These are phyloP conservation scores for Sceloporus undulatus DNA, from an alignment of 2,113 vertebrate genomes.

Conservation along the genomic window DNA sequence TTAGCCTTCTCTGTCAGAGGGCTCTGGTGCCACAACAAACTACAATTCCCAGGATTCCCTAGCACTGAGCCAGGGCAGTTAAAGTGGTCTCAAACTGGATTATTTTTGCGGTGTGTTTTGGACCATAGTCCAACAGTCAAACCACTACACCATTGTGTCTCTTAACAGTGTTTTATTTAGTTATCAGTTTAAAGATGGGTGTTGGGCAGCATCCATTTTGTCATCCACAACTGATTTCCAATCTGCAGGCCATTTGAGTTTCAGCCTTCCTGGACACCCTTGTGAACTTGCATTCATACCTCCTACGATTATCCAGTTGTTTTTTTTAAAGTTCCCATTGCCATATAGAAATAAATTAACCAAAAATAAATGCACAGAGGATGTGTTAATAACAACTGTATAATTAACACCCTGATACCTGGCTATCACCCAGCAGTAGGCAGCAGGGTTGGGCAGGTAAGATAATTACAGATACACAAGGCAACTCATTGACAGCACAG, in stretches of 20 bases:
- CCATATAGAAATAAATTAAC: neutral
- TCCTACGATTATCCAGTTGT: too few species aligned
- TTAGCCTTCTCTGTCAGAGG: too few species aligned
- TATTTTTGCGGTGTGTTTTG: too few species aligned
- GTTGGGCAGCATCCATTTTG: neutral
- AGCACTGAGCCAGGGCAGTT: too few species aligned
- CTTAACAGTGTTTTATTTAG: neutral
- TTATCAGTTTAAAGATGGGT: neutral
- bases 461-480: neutral
- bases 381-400: neutral
- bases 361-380: neutral
- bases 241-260: neutral
- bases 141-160: too few species aligned
- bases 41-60: too few species aligned
- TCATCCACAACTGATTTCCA: neutral
- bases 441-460: neutral
- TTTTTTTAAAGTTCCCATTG: neutral
- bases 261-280: neutral
- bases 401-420: slow-evolving; percentile 35
- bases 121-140: too few species aligned
- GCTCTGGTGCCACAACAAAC: too few species aligned
- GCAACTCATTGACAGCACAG: neutral
- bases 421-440: slow-evolving; percentile 21
- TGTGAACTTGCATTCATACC: neutral
- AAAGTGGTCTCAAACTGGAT: too few species aligned